Evolutionary conservation across 2,888 invertebrate genomes (phyloP), one percentile per base, ranked within the genome.

Genomic region (Idaea aversata): DNA sequence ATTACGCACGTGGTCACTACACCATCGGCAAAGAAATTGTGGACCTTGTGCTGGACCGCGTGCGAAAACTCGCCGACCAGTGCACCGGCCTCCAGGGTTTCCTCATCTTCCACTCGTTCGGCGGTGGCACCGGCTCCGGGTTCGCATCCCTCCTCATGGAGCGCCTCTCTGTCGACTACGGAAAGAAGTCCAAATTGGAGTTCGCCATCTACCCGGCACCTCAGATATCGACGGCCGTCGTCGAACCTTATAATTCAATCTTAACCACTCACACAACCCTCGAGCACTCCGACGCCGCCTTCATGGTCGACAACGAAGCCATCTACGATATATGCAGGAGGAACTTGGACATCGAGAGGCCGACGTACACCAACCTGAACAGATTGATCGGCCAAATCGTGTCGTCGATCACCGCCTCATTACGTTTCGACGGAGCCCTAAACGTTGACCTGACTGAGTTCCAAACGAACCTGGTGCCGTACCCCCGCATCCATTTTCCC

Each of bases 121-220:
- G 96, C 73, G 97, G 96, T 67, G 98, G 98, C 79, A 98, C 98
- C 77, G 98, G 98, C 61, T 98, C 98, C 10, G 98, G 98, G 34
- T 98, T 99, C 91, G 98, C 98, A 3, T 98, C 98, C 0, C 94
- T 98, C 69, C 94, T 99, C 74, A 98, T 99, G 98, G 98, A 99
- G 91, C 95, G 98, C 66, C 94, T 99, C 64, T 98, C 98, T 6
- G 98, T 98, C 1, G 98, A 99, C 85, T 99, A 98, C 82, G 98
- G 98, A 74, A 98, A 98, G 91, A 98, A 98, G 87, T 97, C 97
- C 3, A 98, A 98, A 87, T 93, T 98, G 70, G 98, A 98, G 88
- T 98, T 99, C 86, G 97, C 98, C 70, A 98, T 99, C 82, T 99
- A 99, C 85, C 99, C 99, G 47, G 98, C 99, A 15, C 98, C 99